Base-by-base conservation (phyloP, 2,888 invertebrate genomes). In the Ophion ellenae region DNA sequence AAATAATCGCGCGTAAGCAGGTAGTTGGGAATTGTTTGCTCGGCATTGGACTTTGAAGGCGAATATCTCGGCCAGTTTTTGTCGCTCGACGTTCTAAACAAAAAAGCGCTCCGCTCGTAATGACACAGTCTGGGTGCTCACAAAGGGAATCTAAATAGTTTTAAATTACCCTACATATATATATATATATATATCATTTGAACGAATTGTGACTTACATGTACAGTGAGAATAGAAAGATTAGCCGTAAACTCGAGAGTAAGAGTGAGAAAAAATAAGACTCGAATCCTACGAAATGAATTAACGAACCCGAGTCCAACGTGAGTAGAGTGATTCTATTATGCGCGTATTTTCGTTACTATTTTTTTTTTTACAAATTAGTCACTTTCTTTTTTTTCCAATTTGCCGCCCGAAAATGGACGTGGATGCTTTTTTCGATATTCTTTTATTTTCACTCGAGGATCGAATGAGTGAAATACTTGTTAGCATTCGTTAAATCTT, bases 161-260 rank as follows among this genome's bases (percentile, higher is more conserved):
- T 47, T 14, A 0, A 47, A 47, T 47, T 9, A 47, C 0, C 47
- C 47, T 47, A 32, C 32, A 32, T 40, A 40, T 40, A 40, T 53
- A 53, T 17, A 28, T 66, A n/a, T n/a, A n/a, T 7, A 40, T 53
- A 53, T 17, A 28, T 66, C 73, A 77, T 76, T 81, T 76, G 53
- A 81, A 84, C 76, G 71, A 76, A 84, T 59, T 67, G 76, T 76
- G 67, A 84, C 76, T 47, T 86, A 88, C 73, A 81, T 82, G 77
- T 40, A 86, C 66, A 84, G 80, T 84, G 81, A 86, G 73, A 87
- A 76, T 86, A 88, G 24, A 71, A 77, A 73, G 71, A 81, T 61
- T 77, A 81, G 81, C 59, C 76, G 80, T 80, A 66, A 76, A 80
- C 57, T 75, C 81, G 63, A 63, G 47, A 28, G 70, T 74, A 36